phyloP scores from a whole-genome alignment of 2,797 vertebrate species.

The Sebastes nivosus region DNA sequence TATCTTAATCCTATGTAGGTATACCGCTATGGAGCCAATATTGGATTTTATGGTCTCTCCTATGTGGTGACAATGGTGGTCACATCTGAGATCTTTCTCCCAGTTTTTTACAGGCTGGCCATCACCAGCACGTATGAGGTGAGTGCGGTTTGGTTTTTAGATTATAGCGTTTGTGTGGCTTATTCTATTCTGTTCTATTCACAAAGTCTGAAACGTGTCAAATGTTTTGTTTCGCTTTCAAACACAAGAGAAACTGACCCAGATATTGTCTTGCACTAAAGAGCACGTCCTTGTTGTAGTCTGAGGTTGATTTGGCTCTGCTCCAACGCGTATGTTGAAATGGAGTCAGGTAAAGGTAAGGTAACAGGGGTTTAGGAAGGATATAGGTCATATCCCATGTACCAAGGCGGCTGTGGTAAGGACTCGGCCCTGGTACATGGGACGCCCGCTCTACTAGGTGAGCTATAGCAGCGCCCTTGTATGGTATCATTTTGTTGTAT shows the following conservation, averaged over 20 bases:
- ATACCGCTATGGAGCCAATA: slow-evolving; percentile 87
- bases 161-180: background rate
- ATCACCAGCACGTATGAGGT: slow-evolving; percentile 96
- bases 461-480: too few species aligned
- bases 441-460: fast-evolving
- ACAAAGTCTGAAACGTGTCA: background rate
- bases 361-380: background rate
- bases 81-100: slow-evolving; percentile 92
- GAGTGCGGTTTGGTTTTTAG: slow-evolving; percentile 16
- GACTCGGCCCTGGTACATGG: too few species aligned
- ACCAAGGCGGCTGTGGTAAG: too few species aligned
- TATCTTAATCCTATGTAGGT: slow-evolving; percentile 62
- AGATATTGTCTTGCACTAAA: background rate
- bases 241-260: background rate
- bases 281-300: background rate
- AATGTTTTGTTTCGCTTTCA: background rate
- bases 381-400: too few species aligned
- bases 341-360: background rate
- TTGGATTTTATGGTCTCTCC: slow-evolving; percentile 81
- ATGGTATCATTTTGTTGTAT: too few species aligned
- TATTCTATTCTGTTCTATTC: background rate
- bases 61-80: slow-evolving; percentile 83
- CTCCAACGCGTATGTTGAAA: background rate
- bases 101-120: slow-evolving; percentile 92
- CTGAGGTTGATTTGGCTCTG: background rate